These are phyloP conservation scores for Eubucco bourcierii DNA, from an alignment of 2,113 vertebrate species.

Conservation along the genomic window DNA sequence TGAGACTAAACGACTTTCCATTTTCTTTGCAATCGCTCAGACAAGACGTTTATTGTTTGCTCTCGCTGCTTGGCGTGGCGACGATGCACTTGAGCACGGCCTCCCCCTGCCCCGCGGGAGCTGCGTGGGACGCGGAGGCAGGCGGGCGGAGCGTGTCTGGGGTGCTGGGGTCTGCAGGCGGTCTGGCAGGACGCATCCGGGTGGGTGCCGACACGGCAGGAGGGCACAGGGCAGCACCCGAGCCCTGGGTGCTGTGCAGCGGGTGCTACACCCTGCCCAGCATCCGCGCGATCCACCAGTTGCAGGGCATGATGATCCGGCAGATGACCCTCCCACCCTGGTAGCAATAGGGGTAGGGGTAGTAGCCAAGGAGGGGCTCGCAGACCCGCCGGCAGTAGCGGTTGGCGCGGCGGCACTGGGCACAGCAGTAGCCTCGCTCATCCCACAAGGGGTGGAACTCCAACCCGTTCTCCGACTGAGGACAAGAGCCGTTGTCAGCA, in stretches of 20 bases:
- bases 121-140: accelerated
- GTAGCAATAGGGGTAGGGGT: constrained; percentile 95
- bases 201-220: accelerated
- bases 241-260: accelerated
- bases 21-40: constrained; percentile 63
- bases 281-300: constrained; percentile 98
- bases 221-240: accelerated
- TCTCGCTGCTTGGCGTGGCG: background rate
- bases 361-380: constrained; percentile 90
- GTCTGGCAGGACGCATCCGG: background rate
- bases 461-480: constrained; percentile 87
- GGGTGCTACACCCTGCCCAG: constrained; percentile 85
- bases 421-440: constrained; percentile 89
- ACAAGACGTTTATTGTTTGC: constrained; percentile 54
- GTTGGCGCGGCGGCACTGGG: constrained; percentile 88
- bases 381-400: constrained; percentile 89
- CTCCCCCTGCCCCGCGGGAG: background rate
- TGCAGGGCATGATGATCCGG: constrained; percentile 95
- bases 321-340: constrained; percentile 93
- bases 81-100: accelerated
- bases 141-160: accelerated
- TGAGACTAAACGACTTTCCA: background rate
- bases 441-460: constrained; percentile 92
- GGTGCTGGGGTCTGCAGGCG: background rate
- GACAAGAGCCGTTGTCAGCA: background rate